phyloP scores from a whole-genome alignment of 1,140 invertebrate species.

The Vanessa atalanta region DNA sequence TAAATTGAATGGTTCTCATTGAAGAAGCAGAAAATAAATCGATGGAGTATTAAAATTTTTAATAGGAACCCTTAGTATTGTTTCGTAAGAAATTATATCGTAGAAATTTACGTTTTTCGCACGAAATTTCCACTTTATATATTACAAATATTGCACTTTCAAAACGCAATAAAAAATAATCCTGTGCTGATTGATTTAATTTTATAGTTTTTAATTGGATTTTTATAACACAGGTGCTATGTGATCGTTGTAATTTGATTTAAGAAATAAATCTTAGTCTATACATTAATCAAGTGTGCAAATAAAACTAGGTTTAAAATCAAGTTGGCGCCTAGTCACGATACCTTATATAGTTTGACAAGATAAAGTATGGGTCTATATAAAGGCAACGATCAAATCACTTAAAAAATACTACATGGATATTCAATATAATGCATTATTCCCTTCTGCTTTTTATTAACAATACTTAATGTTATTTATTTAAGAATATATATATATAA shows the following conservation, averaged over 20 bases:
- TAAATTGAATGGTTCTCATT: too few species aligned
- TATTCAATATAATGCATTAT: neutral
- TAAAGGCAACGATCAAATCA: conserved; percentile 18
- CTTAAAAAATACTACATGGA: neutral
- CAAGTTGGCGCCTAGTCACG: conserved; percentile 37
- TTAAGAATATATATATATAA: too few species aligned
- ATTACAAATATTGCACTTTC: neutral
- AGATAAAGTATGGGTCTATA: conserved; percentile 30
- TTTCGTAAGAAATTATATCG: too few species aligned
- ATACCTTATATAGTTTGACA: conserved; percentile 47
- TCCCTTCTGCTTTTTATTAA: too few species aligned
- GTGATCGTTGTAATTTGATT: neutral
- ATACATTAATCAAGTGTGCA: conserved; percentile 12
- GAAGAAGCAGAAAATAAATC: too few species aligned
- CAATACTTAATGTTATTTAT: too few species aligned
- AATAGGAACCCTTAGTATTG: too few species aligned
- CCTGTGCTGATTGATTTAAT: neutral
- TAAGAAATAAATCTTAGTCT: conserved; percentile 18
- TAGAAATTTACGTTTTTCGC: too few species aligned
- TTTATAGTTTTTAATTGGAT: conserved; percentile 2
- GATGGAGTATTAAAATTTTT: too few species aligned
- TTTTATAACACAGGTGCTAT: neutral
- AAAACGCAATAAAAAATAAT: neutral
- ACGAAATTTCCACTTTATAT: too few species aligned
- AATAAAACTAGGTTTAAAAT: conserved; percentile 19